These are phyloP conservation scores for Brachyptera risi DNA, from an alignment of 2,888 invertebrate genomes.

Conservation along the genomic window DNA sequence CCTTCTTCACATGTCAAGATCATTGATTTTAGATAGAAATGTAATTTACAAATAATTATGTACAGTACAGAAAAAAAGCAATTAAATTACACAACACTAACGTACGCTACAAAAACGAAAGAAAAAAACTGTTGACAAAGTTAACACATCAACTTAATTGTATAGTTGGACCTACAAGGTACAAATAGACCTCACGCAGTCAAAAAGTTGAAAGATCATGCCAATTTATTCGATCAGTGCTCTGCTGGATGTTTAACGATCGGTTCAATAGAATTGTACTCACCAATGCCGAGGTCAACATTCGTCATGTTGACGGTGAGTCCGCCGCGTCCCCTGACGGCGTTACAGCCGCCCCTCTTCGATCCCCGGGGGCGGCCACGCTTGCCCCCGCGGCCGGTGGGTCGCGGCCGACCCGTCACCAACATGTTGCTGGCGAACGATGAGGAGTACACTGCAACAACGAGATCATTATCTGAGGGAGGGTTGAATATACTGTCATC, in stretches of 20 bases:
- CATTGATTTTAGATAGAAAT: background rate
- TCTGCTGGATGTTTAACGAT: too few species aligned
- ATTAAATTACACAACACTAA: background rate
- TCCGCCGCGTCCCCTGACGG: slow-evolving; percentile 4
- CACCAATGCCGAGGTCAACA: slow-evolving; percentile 30
- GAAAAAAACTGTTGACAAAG: too few species aligned
- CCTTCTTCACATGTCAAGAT: too few species aligned
- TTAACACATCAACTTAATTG: too few species aligned
- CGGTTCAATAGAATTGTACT: slow-evolving; percentile 16
- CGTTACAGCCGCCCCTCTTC: slow-evolving; percentile 50
- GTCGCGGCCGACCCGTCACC: slow-evolving; percentile 38
- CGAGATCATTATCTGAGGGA: background rate
- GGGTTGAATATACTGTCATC: too few species aligned
- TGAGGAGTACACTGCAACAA: slow-evolving; percentile 27
- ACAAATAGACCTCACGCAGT: too few species aligned
- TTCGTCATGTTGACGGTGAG: slow-evolving; percentile 31
- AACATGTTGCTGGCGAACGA: slow-evolving; percentile 31
- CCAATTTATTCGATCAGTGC: too few species aligned
- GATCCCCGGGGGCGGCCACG: slow-evolving; percentile 74
- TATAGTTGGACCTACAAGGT: too few species aligned
- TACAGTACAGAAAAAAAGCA: background rate
- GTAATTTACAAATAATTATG: background rate
- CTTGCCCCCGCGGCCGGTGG: slow-evolving; percentile 54
- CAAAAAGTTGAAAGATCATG: too few species aligned
- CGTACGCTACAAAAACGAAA: too few species aligned